Conservation (phyloP, 2,797 vertebrate genomes). For the Dermochelys coriacea region DNA sequence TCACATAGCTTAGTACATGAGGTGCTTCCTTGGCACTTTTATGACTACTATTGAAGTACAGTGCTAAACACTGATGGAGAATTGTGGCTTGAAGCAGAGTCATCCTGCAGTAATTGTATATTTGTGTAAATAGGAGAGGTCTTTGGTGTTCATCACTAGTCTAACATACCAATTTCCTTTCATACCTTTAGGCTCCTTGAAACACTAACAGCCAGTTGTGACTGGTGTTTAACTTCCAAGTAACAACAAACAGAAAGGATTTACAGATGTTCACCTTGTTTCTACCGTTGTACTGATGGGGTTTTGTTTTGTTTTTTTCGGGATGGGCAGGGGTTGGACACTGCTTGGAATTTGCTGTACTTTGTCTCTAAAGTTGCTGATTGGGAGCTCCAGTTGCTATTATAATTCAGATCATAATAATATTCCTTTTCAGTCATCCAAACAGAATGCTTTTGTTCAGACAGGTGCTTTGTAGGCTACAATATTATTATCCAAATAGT, state of each 20-base stretch:
- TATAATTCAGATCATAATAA: not conserved
- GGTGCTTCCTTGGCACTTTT: not conserved
- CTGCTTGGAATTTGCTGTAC: not conserved
- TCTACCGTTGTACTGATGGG: not conserved
- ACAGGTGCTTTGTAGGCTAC: not conserved
- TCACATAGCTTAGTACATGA: not conserved
- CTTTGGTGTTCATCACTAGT: not conserved
- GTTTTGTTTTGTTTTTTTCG: not conserved
- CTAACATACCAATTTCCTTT: rapidly evolving
- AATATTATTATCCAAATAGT: not conserved
- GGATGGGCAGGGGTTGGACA: too few species aligned
- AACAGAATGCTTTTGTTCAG: not conserved
- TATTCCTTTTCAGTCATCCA: not conserved
- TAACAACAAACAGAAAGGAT: not conserved
- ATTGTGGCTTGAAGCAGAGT: not conserved
- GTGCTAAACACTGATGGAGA: not conserved
- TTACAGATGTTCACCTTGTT: not conserved
- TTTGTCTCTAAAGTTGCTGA: not conserved
- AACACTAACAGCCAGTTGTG: not conserved
- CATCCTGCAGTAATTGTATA: not conserved
- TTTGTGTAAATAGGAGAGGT: not conserved
- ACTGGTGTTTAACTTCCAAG: not conserved
- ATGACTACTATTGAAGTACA: not conserved
- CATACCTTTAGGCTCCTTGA: not conserved
- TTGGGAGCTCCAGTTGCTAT: not conserved